A percentile compares a stretch with the other conserved stretches of the same genome.
Evolutionary conservation across 2,888 invertebrate genomes (phyloP).

Genomic region (Drosophila robusta): DNA sequence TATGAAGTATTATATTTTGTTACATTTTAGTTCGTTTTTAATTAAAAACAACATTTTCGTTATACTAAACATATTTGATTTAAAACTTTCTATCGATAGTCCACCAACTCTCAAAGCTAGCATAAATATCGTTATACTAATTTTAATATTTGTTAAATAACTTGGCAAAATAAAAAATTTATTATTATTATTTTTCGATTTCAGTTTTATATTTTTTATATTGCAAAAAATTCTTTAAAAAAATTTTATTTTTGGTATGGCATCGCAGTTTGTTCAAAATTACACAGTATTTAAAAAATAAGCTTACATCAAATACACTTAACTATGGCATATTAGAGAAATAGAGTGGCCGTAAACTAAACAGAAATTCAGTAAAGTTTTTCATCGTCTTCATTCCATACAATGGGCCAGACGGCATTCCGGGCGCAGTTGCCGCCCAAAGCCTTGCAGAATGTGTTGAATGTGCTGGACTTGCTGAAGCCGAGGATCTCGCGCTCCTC

Average conservation of each 20-base stretch:
- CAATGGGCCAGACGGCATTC: constrained; percentile 92
- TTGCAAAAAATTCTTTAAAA: constrained; percentile 4
- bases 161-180: no score
- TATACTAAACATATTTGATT: no score
- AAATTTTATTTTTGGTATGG: constrained; percentile 58
- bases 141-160: no score
- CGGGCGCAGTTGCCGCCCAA: constrained; percentile 88
- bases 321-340: constrained; percentile 9
- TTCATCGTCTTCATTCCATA: constrained; percentile 82
- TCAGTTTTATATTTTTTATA: no score
- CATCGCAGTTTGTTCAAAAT: constrained; percentile 66
- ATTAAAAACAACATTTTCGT: no score
- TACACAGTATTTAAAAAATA: constrained; percentile 41
- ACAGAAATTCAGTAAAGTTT: constrained; percentile 36
- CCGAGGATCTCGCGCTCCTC: constrained; percentile 98
- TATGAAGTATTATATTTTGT: no score
- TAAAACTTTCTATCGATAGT: no score
- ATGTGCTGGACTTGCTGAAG: constrained; percentile 92
- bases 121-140: constrained; percentile 9
- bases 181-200: no score
- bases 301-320: constrained; percentile 27
- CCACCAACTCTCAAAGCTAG: not conserved
- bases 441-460: constrained; percentile 90
- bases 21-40: no score
- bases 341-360: not conserved